These are phyloP conservation scores for Patella caerulea DNA, from an alignment of 2,888 invertebrate genomes.

Conservation along the genomic window DNA sequence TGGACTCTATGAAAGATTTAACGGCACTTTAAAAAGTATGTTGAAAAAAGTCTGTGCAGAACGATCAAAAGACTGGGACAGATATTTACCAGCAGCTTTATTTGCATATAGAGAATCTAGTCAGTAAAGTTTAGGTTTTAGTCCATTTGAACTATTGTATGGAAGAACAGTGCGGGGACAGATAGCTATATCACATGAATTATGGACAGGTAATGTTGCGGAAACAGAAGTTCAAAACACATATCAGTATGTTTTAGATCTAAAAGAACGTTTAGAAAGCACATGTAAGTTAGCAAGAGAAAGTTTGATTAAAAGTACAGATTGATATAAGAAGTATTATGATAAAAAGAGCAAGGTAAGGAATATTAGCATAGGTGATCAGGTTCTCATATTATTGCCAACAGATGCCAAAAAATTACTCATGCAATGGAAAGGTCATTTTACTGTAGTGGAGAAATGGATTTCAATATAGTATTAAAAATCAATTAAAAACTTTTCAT, in stretches of 20 bases:
- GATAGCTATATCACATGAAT: constrained; percentile 19
- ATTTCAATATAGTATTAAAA: not conserved
- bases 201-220: constrained; percentile 22
- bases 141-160: constrained; percentile 43
- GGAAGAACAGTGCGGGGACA: constrained; percentile 24
- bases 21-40: constrained; percentile 38
- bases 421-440: constrained; percentile 34
- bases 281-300: constrained; percentile 16
- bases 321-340: constrained; percentile 18
- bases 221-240: constrained; percentile 27
- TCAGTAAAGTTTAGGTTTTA: constrained; percentile 21
- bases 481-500: constrained; percentile 23
- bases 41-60: constrained; percentile 34
- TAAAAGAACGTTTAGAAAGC: constrained; percentile 23
- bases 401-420: constrained; percentile 25
- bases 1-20: constrained; percentile 33
- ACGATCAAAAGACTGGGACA: constrained; percentile 41
- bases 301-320: constrained; percentile 6
- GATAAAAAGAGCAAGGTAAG: constrained; percentile 21
- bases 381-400: constrained; percentile 29
- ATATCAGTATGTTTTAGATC: constrained; percentile 41
- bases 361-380: constrained; percentile 18
- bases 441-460: constrained; percentile 16
- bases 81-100: constrained; percentile 28
- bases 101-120: constrained; percentile 22